phyloP scores from a whole-genome alignment of 35 echinoderm and acorn worm species.

The Nesometra sesokonis region DNA sequence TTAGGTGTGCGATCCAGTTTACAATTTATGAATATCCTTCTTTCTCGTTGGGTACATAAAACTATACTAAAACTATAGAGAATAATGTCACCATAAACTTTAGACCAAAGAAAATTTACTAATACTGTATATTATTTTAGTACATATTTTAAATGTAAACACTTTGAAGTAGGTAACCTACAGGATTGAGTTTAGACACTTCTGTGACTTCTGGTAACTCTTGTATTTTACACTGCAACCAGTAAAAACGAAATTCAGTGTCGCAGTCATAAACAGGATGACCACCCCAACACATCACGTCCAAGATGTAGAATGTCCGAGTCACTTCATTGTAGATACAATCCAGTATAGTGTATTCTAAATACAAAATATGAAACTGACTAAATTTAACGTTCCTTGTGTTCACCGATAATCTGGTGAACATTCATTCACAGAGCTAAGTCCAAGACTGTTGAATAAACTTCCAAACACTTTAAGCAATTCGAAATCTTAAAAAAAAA shows the following conservation, averaged over 20 bases:
- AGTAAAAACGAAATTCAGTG: slow-evolving; percentile 89
- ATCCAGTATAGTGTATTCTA: slow-evolving; percentile 62
- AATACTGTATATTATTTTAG: no score
- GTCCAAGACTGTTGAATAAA: background rate
- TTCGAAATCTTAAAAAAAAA: no score
- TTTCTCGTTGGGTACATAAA: no score
- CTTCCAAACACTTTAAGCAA: background rate
- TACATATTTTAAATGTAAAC: no score
- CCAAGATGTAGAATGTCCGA: slow-evolving; percentile 61
- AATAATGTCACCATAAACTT: no score
- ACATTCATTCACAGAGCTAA: no score
- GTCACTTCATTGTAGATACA: slow-evolving; percentile 55
- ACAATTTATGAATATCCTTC: no score
- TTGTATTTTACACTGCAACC: slow-evolving; percentile 66
- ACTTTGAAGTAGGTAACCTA: slow-evolving; percentile 32
- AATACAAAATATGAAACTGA: background rate
- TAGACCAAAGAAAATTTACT: no score
- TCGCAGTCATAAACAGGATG: slow-evolving; percentile 93
- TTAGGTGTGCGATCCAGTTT: no score
- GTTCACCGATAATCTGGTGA: no score
- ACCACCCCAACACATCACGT: slow-evolving; percentile 93
- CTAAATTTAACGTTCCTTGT: background rate
- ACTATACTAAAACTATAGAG: no score
- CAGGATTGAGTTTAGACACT: slow-evolving; percentile 49
- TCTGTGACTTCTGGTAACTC: slow-evolving; percentile 36